These are phyloP conservation scores for Miniopterus natalensis DNA, from an alignment of 2,113 vertebrate genomes.

Conservation along the genomic window DNA sequence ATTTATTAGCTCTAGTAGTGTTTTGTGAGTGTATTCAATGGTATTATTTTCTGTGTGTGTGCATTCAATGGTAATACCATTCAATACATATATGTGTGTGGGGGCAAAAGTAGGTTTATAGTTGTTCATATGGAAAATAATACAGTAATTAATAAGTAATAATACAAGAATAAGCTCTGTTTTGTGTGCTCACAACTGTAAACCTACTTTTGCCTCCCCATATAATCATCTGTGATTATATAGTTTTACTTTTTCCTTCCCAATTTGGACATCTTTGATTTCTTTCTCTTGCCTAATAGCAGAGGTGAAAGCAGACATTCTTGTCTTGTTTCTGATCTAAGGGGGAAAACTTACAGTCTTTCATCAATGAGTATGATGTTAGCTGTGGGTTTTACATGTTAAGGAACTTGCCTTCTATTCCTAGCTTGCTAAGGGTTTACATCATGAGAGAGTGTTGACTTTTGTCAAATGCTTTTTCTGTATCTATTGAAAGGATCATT, in stretches of 20 bases:
- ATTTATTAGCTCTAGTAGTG: not conserved
- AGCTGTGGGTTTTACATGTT: not conserved
- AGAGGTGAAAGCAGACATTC: not conserved
- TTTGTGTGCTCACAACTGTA: not conserved
- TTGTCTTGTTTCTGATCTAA: conserved; percentile 37
- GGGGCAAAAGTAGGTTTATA: not conserved
- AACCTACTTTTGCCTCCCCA: not conserved
- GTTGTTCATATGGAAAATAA: not conserved
- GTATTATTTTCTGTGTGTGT: not conserved
- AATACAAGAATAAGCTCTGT: not conserved
- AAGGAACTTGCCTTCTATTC: not conserved
- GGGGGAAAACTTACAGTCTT: not conserved
- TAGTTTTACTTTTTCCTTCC: conserved; percentile 6
- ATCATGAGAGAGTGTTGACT: not conserved
- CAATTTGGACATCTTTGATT: conserved; percentile 2
- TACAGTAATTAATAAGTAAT: not conserved
- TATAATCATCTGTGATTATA: not conserved
- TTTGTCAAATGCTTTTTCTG: conserved; percentile 20
- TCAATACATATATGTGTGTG: not conserved
- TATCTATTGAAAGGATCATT: not conserved
- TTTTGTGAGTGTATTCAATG: not conserved
- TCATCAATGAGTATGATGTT: not conserved
- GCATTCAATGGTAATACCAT: not conserved
- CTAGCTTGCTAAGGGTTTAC: conserved; percentile 3
- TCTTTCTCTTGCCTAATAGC: conserved; percentile 1